Percentiles rank a stretch among this genome's conserved stretches.
These are phyloP conservation scores for Lateolabrax maculatus DNA, from an alignment of 2,797 vertebrate species.

Conservation along the genomic window DNA sequence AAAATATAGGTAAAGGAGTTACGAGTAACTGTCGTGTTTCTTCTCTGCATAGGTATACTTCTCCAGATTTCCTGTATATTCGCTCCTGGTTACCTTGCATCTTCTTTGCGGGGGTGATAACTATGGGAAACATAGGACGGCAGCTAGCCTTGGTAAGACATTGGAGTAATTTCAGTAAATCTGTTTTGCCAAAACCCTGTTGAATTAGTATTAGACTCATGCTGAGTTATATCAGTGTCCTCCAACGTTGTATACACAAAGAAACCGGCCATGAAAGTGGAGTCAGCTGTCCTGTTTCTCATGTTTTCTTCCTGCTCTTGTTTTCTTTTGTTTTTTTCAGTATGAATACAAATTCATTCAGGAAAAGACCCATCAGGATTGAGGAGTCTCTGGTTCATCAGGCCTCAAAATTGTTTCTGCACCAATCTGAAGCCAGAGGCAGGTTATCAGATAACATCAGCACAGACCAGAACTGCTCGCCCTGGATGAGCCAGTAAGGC, in stretches of 20 bases:
- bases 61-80: conserved; percentile 96
- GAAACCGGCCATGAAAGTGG: not conserved
- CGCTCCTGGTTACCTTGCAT: conserved; percentile 98
- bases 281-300: not conserved
- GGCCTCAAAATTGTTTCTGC: conserved; percentile 11
- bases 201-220: not conserved
- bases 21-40: not conserved
- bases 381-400: conserved; percentile 70
- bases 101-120: conserved; percentile 98
- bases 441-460: conserved; percentile 31
- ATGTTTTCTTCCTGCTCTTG: not conserved
- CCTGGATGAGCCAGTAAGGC: conserved; percentile 1
- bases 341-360: conserved; percentile 93
- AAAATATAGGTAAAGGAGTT: not conserved
- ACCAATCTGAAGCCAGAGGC: conserved; percentile 28
- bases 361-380: conserved; percentile 95
- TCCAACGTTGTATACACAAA: not conserved
- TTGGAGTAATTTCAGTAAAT: not conserved
- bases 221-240: not conserved
- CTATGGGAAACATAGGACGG: conserved; percentile 97
- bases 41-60: conserved; percentile 89
- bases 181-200: not conserved
- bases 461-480: conserved; percentile 6
- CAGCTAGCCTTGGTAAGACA: conserved; percentile 93
- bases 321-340: conserved; percentile 74